These are phyloP conservation scores for Pyrgilauda ruficollis DNA, from an alignment of 2,113 vertebrate genomes.

Conservation along the genomic window DNA sequence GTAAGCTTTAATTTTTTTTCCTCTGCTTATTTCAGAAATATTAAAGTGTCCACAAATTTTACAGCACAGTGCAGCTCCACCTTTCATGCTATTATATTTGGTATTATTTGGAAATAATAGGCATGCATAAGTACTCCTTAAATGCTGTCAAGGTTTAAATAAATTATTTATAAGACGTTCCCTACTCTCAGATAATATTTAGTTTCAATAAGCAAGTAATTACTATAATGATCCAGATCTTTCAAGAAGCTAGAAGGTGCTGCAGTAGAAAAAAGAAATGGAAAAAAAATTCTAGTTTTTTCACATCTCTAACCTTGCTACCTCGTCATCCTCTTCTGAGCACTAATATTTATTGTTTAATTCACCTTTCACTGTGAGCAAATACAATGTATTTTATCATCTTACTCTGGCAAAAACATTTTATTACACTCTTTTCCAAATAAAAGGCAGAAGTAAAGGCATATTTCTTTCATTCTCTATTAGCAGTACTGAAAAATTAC, in stretches of 20 bases:
- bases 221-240: neutral
- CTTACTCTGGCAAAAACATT: neutral
- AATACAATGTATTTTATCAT: neutral
- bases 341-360: neutral
- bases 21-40: neutral
- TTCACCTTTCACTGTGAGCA: neutral
- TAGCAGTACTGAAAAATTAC: neutral
- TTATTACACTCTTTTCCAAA: neutral
- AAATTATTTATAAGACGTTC: constrained; percentile 6
- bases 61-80: neutral
- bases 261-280: neutral
- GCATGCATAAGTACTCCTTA: neutral
- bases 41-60: neutral
- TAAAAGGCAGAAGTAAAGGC: neutral
- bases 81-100: neutral
- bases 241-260: neutral
- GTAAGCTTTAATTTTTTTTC: neutral
- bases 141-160: neutral
- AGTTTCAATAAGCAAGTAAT: neutral
- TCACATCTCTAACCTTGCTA: neutral
- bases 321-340: neutral
- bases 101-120: neutral
- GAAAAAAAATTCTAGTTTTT: neutral
- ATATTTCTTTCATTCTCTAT: neutral
- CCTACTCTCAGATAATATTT: neutral